Conservation (phyloP, 2,888 invertebrate genomes). For the Germaria angustata region DNA sequence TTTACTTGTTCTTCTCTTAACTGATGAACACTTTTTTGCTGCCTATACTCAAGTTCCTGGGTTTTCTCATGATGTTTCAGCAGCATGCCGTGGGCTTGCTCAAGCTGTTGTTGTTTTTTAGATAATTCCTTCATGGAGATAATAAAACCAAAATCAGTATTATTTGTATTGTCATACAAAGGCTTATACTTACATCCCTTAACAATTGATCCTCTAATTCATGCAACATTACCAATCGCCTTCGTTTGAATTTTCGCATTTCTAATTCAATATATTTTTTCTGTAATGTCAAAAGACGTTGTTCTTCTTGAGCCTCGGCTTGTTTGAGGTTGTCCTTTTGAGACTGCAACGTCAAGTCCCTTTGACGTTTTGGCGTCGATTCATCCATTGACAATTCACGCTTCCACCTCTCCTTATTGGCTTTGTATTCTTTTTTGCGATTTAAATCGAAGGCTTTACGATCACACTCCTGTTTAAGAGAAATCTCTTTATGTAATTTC, state of each 20-base stretch:
- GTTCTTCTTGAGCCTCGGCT: conserved; percentile 94
- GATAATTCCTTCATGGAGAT: conserved; percentile 88
- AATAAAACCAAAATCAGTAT: neutral
- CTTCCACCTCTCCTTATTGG: conserved; percentile 98
- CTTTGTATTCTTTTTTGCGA: conserved; percentile 98
- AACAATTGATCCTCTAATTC: conserved; percentile 94
- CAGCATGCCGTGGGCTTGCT: conserved; percentile 96
- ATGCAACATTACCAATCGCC: conserved; percentile 92
- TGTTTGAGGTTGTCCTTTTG: conserved; percentile 95
- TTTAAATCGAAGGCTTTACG: conserved; percentile 94
- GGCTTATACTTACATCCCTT: conserved; percentile 85
- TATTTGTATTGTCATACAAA: neutral
- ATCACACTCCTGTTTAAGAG: conserved; percentile 93
- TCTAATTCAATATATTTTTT: conserved; percentile 95
- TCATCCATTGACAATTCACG: conserved; percentile 94
- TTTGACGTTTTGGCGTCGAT: conserved; percentile 93
- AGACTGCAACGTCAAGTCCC: conserved; percentile 93
- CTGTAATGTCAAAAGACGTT: conserved; percentile 91
- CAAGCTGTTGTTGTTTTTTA: conserved; percentile 96
- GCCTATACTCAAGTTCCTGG: conserved; percentile 96
- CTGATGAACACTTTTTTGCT: conserved; percentile 96
- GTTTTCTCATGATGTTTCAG: conserved; percentile 98
- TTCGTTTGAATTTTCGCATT: conserved; percentile 94
- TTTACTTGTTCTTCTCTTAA: conserved; percentile 90
- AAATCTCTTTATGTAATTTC: conserved; percentile 95